Percentiles rank a stretch among this genome's conserved stretches.
These are phyloP conservation scores for Habropoda laboriosa DNA, from an alignment of 1,140 invertebrate species.

Conservation along the genomic window DNA sequence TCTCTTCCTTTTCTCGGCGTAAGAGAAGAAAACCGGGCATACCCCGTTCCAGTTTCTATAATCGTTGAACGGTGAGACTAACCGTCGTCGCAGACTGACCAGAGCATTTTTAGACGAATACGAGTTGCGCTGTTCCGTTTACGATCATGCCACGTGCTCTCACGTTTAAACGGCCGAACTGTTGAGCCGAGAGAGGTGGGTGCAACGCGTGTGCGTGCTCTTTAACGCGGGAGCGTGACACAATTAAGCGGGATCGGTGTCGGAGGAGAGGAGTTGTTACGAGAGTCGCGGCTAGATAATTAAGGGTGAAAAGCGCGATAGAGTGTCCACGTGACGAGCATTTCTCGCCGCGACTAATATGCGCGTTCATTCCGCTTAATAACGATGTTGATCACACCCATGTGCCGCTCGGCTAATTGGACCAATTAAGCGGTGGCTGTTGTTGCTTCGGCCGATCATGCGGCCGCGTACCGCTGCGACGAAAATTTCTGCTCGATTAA, in stretches of 20 bases:
- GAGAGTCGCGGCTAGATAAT: background rate
- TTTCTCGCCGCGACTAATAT: constrained; percentile 21
- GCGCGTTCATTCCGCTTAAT: constrained; percentile 42
- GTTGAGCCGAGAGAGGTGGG: background rate
- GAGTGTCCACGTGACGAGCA: background rate
- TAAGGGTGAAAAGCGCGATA: constrained; percentile 39
- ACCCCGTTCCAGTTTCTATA: background rate
- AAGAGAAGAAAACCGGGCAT: background rate
- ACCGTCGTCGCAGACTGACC: background rate
- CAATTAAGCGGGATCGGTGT: constrained; percentile 17
- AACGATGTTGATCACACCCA: constrained; percentile 28
- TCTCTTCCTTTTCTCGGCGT: background rate
- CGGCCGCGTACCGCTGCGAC: too few species aligned
- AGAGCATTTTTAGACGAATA: constrained; percentile 16
- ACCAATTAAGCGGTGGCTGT: constrained; percentile 35
- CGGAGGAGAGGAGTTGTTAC: background rate
- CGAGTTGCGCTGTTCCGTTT: background rate
- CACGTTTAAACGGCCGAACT: background rate
- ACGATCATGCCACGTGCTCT: background rate
- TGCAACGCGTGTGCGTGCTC: background rate
- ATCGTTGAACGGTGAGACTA: background rate
- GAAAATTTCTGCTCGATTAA: background rate
- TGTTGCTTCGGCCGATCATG: background rate
- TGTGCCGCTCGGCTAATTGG: constrained; percentile 44
- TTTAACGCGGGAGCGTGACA: constrained; percentile 1